Conservation (phyloP, 1,140 invertebrate species). For the Pachyrhynchus sulphureomaculatus region DNA sequence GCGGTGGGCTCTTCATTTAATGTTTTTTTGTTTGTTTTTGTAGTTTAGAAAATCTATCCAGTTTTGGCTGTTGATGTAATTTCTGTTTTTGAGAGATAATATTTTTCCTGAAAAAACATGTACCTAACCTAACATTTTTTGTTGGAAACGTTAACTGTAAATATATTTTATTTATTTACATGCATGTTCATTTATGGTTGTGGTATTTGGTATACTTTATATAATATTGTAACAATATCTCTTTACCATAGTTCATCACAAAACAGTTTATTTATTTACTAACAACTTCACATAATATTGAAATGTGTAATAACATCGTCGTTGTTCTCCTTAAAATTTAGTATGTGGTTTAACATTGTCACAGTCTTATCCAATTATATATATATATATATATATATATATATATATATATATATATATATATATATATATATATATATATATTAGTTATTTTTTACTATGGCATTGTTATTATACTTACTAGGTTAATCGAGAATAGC, state of each 20-base stretch:
- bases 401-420: too few relatives aligned
- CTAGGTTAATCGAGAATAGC: too few relatives aligned
- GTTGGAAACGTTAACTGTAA: conserved; percentile 17
- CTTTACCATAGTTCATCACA: neutral
- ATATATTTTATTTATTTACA: conserved; percentile 8
- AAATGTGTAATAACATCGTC: conserved; percentile 3
- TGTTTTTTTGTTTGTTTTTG: too few relatives aligned
- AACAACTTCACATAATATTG: conserved; percentile 4
- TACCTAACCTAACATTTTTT: conserved; percentile 24
- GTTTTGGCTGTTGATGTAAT: conserved; percentile 2
- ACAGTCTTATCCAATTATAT: too few relatives aligned
- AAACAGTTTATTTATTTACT: conserved; percentile 1
- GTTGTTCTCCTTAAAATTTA: too few relatives aligned
- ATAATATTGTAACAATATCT: neutral
- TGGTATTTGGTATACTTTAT: conserved; percentile 8
- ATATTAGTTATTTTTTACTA: too few relatives aligned
- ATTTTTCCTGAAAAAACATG: neutral
- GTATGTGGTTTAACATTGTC: too few relatives aligned
- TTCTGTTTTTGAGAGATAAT: neutral
- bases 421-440: too few relatives aligned
- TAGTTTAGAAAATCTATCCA: too few relatives aligned
- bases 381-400: too few relatives aligned
- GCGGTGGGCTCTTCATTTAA: too few relatives aligned
- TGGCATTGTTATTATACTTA: too few relatives aligned
- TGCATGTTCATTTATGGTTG: conserved; percentile 18